Base-by-base conservation (phyloP, 2,888 invertebrate species). In the Amiota communis region DNA sequence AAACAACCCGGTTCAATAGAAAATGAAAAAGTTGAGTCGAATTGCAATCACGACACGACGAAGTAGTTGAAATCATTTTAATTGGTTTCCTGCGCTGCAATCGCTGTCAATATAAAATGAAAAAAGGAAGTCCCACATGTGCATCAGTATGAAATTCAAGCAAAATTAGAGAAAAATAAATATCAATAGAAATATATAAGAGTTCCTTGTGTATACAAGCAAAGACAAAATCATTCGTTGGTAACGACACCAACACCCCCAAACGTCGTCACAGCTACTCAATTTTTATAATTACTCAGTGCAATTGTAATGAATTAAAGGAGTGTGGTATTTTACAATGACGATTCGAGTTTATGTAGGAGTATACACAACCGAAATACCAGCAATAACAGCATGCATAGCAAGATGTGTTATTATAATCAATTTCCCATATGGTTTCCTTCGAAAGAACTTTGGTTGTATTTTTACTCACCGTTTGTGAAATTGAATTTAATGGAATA, bases 71-170 rank as follows among this genome's bases (percentile, higher is more conserved):
- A 65, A 65, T 65, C 81, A 83, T 83, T 83, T 83, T 83, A 83
- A 83, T 83, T 83, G 83, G 80, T 83, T 83, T 83, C 83, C 77
- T 80, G 79, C 64, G 77, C 70, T 61, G 65, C 20, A 15, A 57
- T 57, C 17, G 57, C 47, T 17, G 48, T 8, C 67, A 12, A 20
- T n/a, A 6, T 10, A 20, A 15, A 46, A 64, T 15, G 65, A 59
- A 15, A 65, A n/a, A 65, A 17, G 80, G 81, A 83, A 83, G 79
- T 83, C 83, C 82, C 83, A 83, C 81, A 83, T 83, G 83, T 83
- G 83, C 83, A 36, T 36, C 36, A 83, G 82, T 83, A 72, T 81
- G 83, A 81, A 83, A 84, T 83, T 83, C 83, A 80, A 83, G 78
- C 79, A 82, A 83, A 84, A 83, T 83, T 84, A 83, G 82, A 83